Evolutionary conservation across 2,797 vertebrate species (phyloP), one percentile per base, ranked within the genome.

Genomic region (Sebastes matsubarae): DNA sequence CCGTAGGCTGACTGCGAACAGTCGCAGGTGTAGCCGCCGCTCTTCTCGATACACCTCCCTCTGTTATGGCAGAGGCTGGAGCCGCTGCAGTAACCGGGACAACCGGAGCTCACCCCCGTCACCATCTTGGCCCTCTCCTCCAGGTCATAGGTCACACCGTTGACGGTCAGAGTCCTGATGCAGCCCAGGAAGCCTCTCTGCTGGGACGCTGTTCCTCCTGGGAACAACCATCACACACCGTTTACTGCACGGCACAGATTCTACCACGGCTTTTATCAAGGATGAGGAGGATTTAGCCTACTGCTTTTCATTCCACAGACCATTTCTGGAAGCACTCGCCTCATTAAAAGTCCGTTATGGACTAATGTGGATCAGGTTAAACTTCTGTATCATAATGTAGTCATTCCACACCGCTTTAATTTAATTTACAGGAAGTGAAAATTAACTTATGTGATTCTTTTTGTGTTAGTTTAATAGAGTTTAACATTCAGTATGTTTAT

Each of bases 101-200:
- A 98, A 6, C 97, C 96, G 1, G 96, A 93, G 82, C 95, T 96
- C 74, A 98, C 97, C 52, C 97, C 97, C 5, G 95, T 87, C 0
- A 96, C 96, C 86, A 95, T 91, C 90, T 96, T 97, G 27, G 97
- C 97, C 42, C 95, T 92, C 82, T 98, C 97, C 65, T 97, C 97
- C 29, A 98, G 95, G 82, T 98, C 96, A 69, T 97, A 87, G 60
- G 92, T 97, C 71, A 95, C 92, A 1, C 97, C 97, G 50, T 97
- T 98, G 89, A 97, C 81, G 46, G 89, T 92, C 60, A 98, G 93
- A 25, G 97, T 96, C 5, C 97, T 94, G 75, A 98, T 95, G 69
- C 97, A 98, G 57, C 97, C 97, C 38, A 98, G 88, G 86, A 97
- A 98, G 1, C 97, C 96, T 70, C 94, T 97, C 81, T 96, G 96